Base-by-base conservation (phyloP, 1,140 invertebrate genomes). In the Bilobella aurantiaca region DNA sequence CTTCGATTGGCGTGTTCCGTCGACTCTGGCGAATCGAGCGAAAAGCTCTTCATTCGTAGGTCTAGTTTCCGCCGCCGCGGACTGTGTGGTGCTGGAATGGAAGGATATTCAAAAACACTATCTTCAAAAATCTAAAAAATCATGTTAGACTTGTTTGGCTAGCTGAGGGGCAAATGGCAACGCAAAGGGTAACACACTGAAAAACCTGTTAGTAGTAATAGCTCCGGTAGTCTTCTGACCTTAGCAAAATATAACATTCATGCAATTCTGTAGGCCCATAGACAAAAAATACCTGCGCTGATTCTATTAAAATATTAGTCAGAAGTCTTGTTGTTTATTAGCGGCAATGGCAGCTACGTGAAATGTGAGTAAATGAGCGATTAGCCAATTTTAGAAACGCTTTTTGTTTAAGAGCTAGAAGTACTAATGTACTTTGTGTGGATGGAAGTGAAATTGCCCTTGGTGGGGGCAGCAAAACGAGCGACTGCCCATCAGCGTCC, bases 11-110 rank as follows among this genome's bases (percentile, higher is more conserved):
- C 83, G 74, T 90, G 88, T 78, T 93, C 90, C 23, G 89, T 87
- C 63, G 90, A 90, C 79, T 97, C 93, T 25, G 93, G 92, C 14
- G 91, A 94, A 78, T 97, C 94, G 83, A 97, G 78, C 46, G 93
- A 96, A 73, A 97, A 85, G 77, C 91, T 94, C 83, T 97, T 97
- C 93, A 96, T 96, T 74, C 94, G 85, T 77, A 96, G 85, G 80
- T 95, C 96, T 79, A 97, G 83, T 80, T 94, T 91, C 82, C 95
- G 91, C 65, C 92, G 85, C 76, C 92, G 86, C 72, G 93, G 93
- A 78, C 92, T 96, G 81, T 96, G 93, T 66, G 93, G 92, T 73
- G 92, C 93, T 96, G 86, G 57, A 71, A 64, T 31, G 73, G 28
- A 68, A 12, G 68, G 62, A 42, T 34, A 42, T 73, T 61, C 70